Base-by-base conservation (phyloP, 2,797 vertebrate species). In the Thalassophryne amazonica region DNA sequence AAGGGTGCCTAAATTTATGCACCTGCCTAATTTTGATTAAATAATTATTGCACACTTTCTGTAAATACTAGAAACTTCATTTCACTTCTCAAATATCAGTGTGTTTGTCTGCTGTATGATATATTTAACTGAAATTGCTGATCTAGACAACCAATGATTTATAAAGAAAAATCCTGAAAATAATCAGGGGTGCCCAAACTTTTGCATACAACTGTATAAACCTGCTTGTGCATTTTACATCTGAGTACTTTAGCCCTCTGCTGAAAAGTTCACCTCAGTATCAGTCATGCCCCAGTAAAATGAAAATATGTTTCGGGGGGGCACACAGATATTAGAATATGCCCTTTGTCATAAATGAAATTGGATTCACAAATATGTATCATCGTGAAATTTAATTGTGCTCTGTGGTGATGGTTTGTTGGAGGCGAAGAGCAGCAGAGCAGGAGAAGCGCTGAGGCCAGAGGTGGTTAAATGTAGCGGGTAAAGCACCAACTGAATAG, bases 321-420 rank as follows among this genome's bases (percentile, higher is more conserved):
- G 57, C 37, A 52, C 12, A 27, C 12, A 17, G 83, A 89, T 87
- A 93, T 93, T 93, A 93, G 91, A 93, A 70, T 79, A 74, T 92
- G 88, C 78, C 83, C 85, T 93, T 93, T 93, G 84, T 92, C 91
- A 90, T 92, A 89, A 82, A 89, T 84, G 86, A 91, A 93, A 91
- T 89, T 86, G 85, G 83, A 92, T 89, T 83, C 74, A 84, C 83
- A 92, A 92, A 94, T 93, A 90, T 93, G 92, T 89, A 73, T 76
- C 83, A 87, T 93, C 90, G 94, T 93, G 93, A 92, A 91, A 91
- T 93, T 89, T 92, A 92, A 93, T 91, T 93, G 88, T 92, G 86
- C 84, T 90, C 79, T 82, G 89, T 90, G 78, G 87, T 88, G 91
- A 86, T 88, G 86, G 89, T 87, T 87, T 89, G 89, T 70, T 75